Base-by-base conservation (phyloP, 1,140 invertebrate genomes). In the Sogatella furcifera region DNA sequence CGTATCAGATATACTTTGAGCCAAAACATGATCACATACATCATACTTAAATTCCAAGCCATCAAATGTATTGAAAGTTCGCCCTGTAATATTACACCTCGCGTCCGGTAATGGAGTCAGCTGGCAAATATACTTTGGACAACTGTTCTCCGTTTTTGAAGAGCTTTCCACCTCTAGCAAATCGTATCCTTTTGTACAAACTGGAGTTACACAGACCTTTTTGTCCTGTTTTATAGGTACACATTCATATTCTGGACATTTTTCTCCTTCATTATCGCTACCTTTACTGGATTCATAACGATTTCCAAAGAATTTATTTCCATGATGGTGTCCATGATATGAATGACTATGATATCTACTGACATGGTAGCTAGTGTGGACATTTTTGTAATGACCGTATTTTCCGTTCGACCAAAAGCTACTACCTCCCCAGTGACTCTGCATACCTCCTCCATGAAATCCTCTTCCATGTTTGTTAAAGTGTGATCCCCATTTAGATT, bases 41-140 rank as follows among this genome's bases (percentile, higher is more conserved):
- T 90, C 87, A 63, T 88, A 88, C 65, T 88, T 86, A 58, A 80
- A 87, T 53, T 88, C 81, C 0, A 81, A 77, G 8, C 82, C 81
- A 71, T 92, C 89, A 64, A 92, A 92, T 0, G 88, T 91, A 56
- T 78, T 83, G 65, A 92, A 84, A 2, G 82, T 84, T 57, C 83
- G 80, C 5, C 86, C 84, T 15, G 83, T 87, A 1, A 90, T 72
- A 63, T 86, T 84, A 68, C 90, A 92, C 49, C 81, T 74, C 19
- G 77, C 79, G 56, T 85, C 81, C 2, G 78, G 77, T 1, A 80
- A 77, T 1, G 81, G 57, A 2, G 80, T 76, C 2, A 81, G 54
- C 19, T 62, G 58, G 64, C 87, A 89, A 4, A 75, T 72, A 65
- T 83, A 85, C 61, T 78, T 80, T 46, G 66, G 71, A 69, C 77